Base-by-base conservation (phyloP, 2,797 vertebrate genomes). In the Synaphobranchus kaupii region DNA sequence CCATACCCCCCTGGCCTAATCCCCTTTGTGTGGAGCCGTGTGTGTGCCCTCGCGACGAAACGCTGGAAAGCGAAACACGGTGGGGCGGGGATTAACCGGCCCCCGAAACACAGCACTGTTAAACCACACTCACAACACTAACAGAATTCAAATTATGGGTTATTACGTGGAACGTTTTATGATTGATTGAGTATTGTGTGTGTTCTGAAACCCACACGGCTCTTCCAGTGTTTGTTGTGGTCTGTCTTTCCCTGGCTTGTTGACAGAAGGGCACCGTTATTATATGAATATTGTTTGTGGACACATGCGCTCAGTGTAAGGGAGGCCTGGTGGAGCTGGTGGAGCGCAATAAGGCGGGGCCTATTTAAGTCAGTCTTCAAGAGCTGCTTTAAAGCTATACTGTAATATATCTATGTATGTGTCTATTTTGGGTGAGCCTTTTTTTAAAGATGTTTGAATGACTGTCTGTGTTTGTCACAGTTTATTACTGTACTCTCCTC, bases 221-320 rank as follows among this genome's bases (percentile, higher is more conserved):
- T 50, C 48, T 44, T 47, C 47, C 15, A 52, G 44, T 52, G 22
- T 83, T 50, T 87, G 47, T 52, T 76, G 85, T 78, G 85, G 68
- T 56, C 28, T 39, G 15, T 17, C 84, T 83, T 4, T 83, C 50
- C 28, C 1, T 34, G 50, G 48, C n/a, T 28, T 54, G 81, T n/a
- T 83, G n/a, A 56, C 82, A 56, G n/a, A 56, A 31, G 50, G 1
- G 4, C 3, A 12, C 80, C 20, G 22, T 83, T 83, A 50, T 83
- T 28, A 9, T 34, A 50, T 83, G 15, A 63, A 63, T 84, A 60
- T 44, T 84, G 34, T 63, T 47, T 66, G 84, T n/a, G 56, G n/a
- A 31, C 52, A 56, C 52, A 28, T 5, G 50, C 82, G 4, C 39
- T 31, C 31, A 34, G 1, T 28, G 63, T 28, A 73, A 15, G 68